Base-by-base conservation (phyloP, 2,797 vertebrate genomes). In the Sebastiscus tertius region DNA sequence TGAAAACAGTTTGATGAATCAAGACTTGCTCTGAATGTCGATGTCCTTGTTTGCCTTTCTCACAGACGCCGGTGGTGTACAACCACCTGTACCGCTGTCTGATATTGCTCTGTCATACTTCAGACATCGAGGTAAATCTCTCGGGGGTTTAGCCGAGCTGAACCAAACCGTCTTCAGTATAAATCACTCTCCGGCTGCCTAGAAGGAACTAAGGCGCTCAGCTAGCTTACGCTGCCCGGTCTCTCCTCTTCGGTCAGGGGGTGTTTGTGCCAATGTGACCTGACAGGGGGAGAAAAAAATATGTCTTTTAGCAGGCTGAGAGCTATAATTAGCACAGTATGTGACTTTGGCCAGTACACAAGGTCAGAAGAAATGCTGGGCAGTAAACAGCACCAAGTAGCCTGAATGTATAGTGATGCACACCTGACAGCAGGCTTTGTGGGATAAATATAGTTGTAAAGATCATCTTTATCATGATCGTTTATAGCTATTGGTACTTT, bases 271-370 rank as follows among this genome's bases (percentile, higher is more conserved):
- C 87, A 82, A 66, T 79, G 88, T 88, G 89, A 87, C 84, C 83
- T 80, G 82, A 90, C 78, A 72, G 42, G 75, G 33, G 22, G 60
- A 67, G 67, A 77, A 84, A 80, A 46, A 46, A 46, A 87, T 71
- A 62, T 76, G 80, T 87, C 65, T 90, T 91, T 82, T 83, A 81
- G 82, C 46, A 80, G 75, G 39, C 73, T 67, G 55, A 65, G 82
- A 66, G 80, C 88, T 92, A 91, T 92, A 91, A 89, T 93, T 92
- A 93, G 88, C 85, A 26, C 86, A 69, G 79, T 66, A 52, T 89
- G 81, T 82, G 87, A 89, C 88, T 87, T 81, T 89, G 74, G 82
- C 69, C 78, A 70, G 75, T 34, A 56, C 75, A 83, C 86, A 92
- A 90, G 88, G 90, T 92, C 85, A 80, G 39, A 65, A 62, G 75